These are phyloP conservation scores for Hemicordylus capensis DNA, from an alignment of 2,113 vertebrate genomes.

Conservation along the genomic window DNA sequence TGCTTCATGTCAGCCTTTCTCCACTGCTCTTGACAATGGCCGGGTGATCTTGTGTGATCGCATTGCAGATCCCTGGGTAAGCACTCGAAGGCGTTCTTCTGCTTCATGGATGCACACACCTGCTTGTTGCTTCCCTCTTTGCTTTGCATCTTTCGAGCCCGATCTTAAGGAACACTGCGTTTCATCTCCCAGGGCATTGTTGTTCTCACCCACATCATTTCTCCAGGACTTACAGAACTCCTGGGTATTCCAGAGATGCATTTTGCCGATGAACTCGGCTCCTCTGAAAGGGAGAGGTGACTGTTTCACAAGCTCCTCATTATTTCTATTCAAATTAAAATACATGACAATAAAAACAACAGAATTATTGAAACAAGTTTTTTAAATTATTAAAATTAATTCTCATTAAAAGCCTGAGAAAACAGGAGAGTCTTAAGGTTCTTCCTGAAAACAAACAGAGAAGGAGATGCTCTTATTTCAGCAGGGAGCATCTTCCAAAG, in stretches of 20 bases:
- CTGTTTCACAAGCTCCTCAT: too few relatives aligned
- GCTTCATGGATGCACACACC: rapidly evolving
- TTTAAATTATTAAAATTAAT: too few relatives aligned
- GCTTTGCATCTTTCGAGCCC: not conserved
- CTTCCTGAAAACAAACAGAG: too few relatives aligned
- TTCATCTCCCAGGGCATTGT: not conserved
- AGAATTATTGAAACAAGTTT: too few relatives aligned
- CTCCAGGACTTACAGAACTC: not conserved
- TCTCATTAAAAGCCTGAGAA: too few relatives aligned
- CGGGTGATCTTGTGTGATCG: slow-evolving; percentile 78
- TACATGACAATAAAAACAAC: too few relatives aligned
- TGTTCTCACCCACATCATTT: not conserved
- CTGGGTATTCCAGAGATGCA: not conserved
- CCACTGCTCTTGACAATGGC: slow-evolving; percentile 75
- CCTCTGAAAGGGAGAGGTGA: too few relatives aligned
- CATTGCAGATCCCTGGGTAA: slow-evolving; percentile 81
- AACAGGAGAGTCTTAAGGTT: too few relatives aligned
- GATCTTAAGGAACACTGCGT: not conserved
- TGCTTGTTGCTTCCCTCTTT: rapidly evolving
- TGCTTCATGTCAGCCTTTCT: slow-evolving; percentile 77
- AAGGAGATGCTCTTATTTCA: too few relatives aligned
- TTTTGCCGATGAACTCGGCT: too few relatives aligned
- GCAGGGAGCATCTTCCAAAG: too few relatives aligned
- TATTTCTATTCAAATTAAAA: too few relatives aligned
- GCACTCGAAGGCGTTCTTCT: not conserved